Evolutionary conservation across 2,797 vertebrate species (phyloP).

Genomic region (Margarornis squamiger): DNA sequence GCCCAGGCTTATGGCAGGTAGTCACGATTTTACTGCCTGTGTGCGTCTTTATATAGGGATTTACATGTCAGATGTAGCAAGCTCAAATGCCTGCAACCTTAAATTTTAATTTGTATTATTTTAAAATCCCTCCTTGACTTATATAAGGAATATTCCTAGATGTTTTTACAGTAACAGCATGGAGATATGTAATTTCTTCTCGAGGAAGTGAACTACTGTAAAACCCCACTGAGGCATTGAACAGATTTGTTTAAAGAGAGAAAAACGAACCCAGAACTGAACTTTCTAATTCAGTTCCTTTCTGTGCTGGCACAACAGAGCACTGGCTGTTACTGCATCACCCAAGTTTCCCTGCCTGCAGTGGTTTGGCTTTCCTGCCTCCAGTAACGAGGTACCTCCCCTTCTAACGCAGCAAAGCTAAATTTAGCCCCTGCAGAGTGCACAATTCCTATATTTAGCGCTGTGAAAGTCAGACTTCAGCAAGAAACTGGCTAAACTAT

Average conservation of each 20-base stretch:
- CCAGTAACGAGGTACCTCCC: slow-evolving; percentile 7
- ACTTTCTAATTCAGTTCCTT: background rate
- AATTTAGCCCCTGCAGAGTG: slow-evolving; percentile 61
- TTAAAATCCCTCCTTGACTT: background rate
- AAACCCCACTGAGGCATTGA: background rate
- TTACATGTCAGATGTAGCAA: background rate
- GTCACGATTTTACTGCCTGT: background rate
- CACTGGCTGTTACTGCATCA: background rate
- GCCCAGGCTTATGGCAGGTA: background rate
- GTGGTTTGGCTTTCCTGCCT: slow-evolving; percentile 26
- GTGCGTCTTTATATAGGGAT: background rate
- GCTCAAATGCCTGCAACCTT: background rate
- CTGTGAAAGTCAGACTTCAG: slow-evolving; percentile 60
- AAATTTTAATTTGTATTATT: slow-evolving; percentile 18
- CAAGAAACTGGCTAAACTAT: slow-evolving; percentile 18
- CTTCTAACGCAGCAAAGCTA: slow-evolving; percentile 59
- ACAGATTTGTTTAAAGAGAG: background rate
- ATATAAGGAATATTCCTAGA: background rate
- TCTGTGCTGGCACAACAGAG: background rate
- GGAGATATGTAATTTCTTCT: background rate
- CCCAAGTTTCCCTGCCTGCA: slow-evolving; percentile 14
- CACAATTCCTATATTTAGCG: slow-evolving; percentile 73
- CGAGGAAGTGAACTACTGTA: background rate
- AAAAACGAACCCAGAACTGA: background rate
- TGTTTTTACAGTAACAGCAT: background rate